These are phyloP conservation scores for Macaca nemestrina DNA, from an alignment of 2,113 vertebrate genomes.

Conservation along the genomic window DNA sequence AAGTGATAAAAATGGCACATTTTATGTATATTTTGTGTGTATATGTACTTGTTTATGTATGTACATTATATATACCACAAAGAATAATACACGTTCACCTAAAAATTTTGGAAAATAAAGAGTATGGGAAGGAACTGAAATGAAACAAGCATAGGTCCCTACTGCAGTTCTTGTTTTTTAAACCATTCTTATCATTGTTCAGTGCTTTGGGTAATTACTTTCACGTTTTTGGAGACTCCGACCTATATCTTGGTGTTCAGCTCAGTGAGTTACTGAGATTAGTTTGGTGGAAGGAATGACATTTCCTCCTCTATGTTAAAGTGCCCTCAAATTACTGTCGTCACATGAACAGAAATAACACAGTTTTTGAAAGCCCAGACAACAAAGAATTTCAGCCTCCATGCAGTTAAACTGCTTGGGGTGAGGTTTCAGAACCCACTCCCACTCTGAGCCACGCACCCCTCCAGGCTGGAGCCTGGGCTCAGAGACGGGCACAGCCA, in stretches of 20 bases:
- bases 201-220: background rate
- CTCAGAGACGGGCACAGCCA: background rate
- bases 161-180: background rate
- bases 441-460: rapidly evolving
- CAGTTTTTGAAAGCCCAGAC: background rate
- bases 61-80: background rate
- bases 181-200: background rate
- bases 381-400: background rate
- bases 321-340: background rate
- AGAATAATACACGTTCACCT: background rate
- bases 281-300: background rate
- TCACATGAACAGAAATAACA: background rate
- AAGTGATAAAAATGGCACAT: background rate
- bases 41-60: background rate
- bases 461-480: background rate
- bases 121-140: background rate
- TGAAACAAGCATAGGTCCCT: background rate
- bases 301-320: background rate
- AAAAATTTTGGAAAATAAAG: background rate
- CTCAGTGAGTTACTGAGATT: background rate
- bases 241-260: background rate
- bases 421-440: rapidly evolving
- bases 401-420: background rate
- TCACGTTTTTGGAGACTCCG: background rate
- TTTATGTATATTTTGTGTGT: background rate